These are phyloP conservation scores for Tipula confusa DNA, from an alignment of 2,888 invertebrate species.

Conservation along the genomic window DNA sequence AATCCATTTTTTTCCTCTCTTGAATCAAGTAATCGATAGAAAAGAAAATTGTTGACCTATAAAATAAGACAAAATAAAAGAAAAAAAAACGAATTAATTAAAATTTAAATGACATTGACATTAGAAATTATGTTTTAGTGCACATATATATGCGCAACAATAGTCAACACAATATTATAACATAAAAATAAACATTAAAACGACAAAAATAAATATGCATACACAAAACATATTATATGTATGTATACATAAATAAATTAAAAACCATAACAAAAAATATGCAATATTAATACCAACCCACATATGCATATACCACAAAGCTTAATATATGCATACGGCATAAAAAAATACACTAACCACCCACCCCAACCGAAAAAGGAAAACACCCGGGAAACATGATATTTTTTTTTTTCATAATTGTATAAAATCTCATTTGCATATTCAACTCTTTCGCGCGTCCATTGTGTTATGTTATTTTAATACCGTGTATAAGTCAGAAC, in stretches of 20 bases:
- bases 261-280: background rate
- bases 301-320: background rate
- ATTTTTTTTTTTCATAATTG: background rate
- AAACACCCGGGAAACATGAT: background rate
- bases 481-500: background rate
- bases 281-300: background rate
- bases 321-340: background rate
- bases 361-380: background rate
- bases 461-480: background rate
- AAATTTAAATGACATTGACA: slow-evolving; percentile 6
- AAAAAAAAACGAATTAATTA: background rate
- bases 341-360: background rate
- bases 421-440: background rate
- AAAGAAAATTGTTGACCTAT: background rate
- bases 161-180: background rate
- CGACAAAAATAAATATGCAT: background rate
- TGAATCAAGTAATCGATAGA: background rate
- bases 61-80: background rate
- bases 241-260: background rate
- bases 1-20: background rate
- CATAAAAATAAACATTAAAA: background rate
- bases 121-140: background rate
- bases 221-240: background rate
- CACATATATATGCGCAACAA: background rate
- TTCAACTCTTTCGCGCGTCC: background rate